A percentile compares a stretch with the other conserved stretches of the same genome.
Conservation (phyloP, 2,113 vertebrate genomes). For the Melanerpes aurifrons region DNA sequence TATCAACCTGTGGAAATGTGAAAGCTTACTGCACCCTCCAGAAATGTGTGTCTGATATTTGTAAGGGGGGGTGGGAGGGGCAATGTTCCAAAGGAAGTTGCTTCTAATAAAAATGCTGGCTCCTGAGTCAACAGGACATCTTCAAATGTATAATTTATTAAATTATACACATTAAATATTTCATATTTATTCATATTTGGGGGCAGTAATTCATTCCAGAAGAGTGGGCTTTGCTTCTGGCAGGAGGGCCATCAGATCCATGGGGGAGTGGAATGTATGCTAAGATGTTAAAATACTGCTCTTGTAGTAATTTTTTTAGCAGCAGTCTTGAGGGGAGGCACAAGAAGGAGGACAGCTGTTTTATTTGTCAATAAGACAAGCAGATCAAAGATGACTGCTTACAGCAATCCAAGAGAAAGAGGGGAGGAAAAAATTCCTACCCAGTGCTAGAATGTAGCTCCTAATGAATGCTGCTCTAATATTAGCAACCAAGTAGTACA, state of each 20-base stretch:
- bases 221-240: neutral
- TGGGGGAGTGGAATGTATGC: neutral
- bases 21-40: neutral
- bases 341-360: neutral
- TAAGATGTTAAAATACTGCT: neutral
- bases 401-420: neutral
- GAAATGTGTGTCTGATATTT: neutral
- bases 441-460: neutral
- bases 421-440: neutral
- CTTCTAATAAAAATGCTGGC: neutral
- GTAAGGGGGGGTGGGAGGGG: neutral
- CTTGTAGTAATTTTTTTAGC: neutral
- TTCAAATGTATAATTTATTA: neutral
- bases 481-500: conserved; percentile 39
- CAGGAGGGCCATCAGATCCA: neutral
- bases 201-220: neutral
- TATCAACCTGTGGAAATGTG: neutral
- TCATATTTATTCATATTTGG: neutral
- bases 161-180: too few relatives aligned
- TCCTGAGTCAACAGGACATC: neutral
- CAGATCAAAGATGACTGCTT: neutral
- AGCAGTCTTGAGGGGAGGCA: neutral
- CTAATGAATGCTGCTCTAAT: conserved; percentile 47
- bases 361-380: neutral
- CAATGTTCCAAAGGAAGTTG: neutral